phyloP scores from a whole-genome alignment of 2,797 vertebrate species.

The Carcharodon carcharias region DNA sequence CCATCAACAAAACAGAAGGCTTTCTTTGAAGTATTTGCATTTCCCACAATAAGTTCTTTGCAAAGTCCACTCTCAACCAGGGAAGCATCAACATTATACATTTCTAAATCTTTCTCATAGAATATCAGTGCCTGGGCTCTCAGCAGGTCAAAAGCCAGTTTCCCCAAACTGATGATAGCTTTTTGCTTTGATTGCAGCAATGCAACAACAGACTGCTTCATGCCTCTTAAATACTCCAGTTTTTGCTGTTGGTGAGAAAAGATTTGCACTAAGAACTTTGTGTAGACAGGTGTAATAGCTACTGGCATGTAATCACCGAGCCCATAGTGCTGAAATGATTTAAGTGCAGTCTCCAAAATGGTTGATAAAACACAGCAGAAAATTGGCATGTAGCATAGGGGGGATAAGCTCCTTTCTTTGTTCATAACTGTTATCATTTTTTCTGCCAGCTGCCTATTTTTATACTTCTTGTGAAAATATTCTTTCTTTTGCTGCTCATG shows the following conservation, averaged over 20 bases:
- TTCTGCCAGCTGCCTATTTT: conserved; percentile 16
- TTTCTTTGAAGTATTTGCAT: not conserved
- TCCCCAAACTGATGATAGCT: not conserved
- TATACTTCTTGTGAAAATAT: not conserved
- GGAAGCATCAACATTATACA: not conserved
- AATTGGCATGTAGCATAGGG: not conserved
- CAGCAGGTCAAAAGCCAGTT: conserved; percentile 16
- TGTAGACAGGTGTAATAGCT: not conserved
- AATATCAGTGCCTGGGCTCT: conserved; percentile 4
- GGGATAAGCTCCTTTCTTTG: not conserved
- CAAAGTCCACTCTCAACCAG: not conserved
- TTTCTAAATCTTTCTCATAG: not conserved
- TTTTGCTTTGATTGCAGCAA: conserved; percentile 22
- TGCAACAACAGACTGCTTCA: not conserved
- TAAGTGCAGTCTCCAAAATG: conserved; percentile 6
- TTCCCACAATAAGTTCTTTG: not conserved
- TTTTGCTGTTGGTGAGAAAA: not conserved
- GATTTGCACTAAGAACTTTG: not conserved
- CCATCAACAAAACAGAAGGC: not conserved
- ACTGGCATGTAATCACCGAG: not conserved
- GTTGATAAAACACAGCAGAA: not conserved
- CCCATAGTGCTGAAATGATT: not conserved
- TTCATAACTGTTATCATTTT: not conserved
- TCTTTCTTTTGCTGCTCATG: not conserved
- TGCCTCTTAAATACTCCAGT: not conserved